A percentile compares a stretch with the other conserved stretches of the same genome.
Evolutionary conservation across 2,888 invertebrate species (phyloP).

Genomic region (Stratiomys singularior): DNA sequence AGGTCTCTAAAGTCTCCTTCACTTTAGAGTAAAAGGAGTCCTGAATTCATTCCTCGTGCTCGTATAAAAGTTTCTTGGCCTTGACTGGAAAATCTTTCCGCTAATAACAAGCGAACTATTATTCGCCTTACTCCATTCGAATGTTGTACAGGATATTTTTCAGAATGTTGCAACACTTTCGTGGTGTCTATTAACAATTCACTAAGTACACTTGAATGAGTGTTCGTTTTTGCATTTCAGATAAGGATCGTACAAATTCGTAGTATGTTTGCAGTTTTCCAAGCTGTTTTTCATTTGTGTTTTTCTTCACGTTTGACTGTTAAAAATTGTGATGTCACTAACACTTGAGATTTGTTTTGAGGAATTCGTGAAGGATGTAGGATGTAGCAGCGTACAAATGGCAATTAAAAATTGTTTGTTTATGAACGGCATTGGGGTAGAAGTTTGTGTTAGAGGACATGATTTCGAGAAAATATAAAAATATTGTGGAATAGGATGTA

Average conservation of each 20-base stretch:
- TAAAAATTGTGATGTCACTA: constrained; percentile 6
- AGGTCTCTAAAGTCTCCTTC: not conserved
- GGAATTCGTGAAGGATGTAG: not conserved
- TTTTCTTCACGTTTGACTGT: constrained; percentile 31
- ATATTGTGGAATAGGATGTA: no score
- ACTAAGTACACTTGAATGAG: constrained; percentile 48
- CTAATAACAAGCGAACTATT: not conserved
- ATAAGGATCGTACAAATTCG: not conserved
- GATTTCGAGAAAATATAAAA: no score
- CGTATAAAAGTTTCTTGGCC: constrained; percentile 19
- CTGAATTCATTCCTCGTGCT: not conserved
- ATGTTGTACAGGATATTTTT: not conserved
- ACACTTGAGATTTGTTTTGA: not conserved
- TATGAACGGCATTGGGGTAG: no score
- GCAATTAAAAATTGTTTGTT: not conserved
- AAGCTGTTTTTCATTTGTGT: not conserved
- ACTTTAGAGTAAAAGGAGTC: no score
- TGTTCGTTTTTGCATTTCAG: constrained; percentile 36
- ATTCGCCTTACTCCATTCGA: not conserved
- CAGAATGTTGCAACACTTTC: constrained; percentile 20
- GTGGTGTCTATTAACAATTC: constrained; percentile 52
- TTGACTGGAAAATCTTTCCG: not conserved
- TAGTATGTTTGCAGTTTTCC: not conserved
- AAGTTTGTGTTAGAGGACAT: no score
- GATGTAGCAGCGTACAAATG: no score